Evolutionary conservation across 2,797 vertebrate genomes (phyloP), one percentile per base, ranked within the genome.

Genomic region (Mormyrops boulengeri): DNA sequence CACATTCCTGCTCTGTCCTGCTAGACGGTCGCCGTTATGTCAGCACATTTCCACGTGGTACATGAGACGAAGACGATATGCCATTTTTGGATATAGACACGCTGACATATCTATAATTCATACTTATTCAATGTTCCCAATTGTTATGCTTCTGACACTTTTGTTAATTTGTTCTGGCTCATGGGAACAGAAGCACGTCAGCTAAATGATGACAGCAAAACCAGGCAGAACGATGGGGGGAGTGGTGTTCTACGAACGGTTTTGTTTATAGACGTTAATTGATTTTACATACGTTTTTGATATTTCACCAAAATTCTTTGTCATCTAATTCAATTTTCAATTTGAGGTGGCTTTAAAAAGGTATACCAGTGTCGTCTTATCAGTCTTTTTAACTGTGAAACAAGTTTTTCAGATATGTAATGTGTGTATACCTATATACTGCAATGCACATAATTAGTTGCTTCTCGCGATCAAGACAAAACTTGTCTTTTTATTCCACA

Each of bases 1-100:
- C 90, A 86, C 84, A 22, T 17, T 88, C 62, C 47, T 89, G 69
- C 69, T 90, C 89, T 92, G 92, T 90, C 89, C 89, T 53, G 73
- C 49, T 84, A 89, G 87, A 91, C 52, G 87, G 87, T 55, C 89
- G 84, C 30, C 90, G 89, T 89, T 89, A 89, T 86, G 91, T 92
- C 93, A 92, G 91, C 89, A 90, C 38, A 80, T 80, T 80, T 80
- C 73, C 73, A 17, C 17, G 17, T 44, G 38, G 17, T 44, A 80
- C 73, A 19, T 0, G 30, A 44, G 73, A 44, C 38, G 11, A 69
- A 80, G 73, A 44, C 73, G 66, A 34, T 14, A 34, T 14, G 66
- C 73, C 73, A 80, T 80, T 80, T 44, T 80, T n/a, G 73, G 73
- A 38, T 80, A 44, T 80, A 44, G 69, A 77, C 73, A 41, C 0